These are phyloP conservation scores for Epinephelus malabaricus DNA, from an alignment of 2,797 vertebrate genomes.

Conservation along the genomic window DNA sequence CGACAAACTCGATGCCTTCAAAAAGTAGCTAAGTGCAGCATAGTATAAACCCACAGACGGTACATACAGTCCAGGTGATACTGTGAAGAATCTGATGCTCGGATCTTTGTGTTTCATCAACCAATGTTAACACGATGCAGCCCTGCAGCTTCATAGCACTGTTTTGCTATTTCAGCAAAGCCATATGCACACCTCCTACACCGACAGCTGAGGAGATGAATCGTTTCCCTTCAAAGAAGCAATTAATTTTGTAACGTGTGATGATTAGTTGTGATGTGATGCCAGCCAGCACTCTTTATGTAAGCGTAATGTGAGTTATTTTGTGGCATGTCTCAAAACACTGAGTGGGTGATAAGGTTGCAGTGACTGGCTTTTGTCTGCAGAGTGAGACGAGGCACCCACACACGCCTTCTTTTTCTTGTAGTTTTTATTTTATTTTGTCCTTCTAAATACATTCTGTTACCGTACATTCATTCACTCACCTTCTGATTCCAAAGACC, in stretches of 20 bases:
- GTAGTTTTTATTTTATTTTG: neutral
- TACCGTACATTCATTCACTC: neutral
- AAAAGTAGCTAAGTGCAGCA: slow-evolving; percentile 6
- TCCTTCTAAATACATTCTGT: neutral
- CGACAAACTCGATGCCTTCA: slow-evolving; percentile 35
- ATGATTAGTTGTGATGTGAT: slow-evolving; percentile 12
- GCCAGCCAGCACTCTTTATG: slow-evolving; percentile 7
- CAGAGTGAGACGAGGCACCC: slow-evolving; percentile 14
- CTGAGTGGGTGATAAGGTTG: slow-evolving; percentile 31
- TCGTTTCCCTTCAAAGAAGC: slow-evolving; percentile 22
- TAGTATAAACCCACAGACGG: neutral
- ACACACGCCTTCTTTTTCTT: neutral
- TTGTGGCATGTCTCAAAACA: slow-evolving; percentile 26
- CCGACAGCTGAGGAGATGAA: slow-evolving; percentile 25
- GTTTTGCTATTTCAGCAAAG: no score
- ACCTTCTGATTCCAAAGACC: slow-evolving; percentile 2
- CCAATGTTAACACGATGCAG: no score
- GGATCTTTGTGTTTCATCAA: neutral
- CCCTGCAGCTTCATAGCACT: no score
- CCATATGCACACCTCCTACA: slow-evolving; percentile 11
- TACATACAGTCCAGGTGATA: slow-evolving; percentile 1
- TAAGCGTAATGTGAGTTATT: slow-evolving; percentile 32
- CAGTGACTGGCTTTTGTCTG: slow-evolving; percentile 27
- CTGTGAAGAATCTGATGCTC: neutral
- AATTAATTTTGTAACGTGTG: neutral